Percentiles rank a stretch among this genome's conserved stretches.
Conservation (phyloP, 2,888 invertebrate genomes). For the Plagodis dolabraria region DNA sequence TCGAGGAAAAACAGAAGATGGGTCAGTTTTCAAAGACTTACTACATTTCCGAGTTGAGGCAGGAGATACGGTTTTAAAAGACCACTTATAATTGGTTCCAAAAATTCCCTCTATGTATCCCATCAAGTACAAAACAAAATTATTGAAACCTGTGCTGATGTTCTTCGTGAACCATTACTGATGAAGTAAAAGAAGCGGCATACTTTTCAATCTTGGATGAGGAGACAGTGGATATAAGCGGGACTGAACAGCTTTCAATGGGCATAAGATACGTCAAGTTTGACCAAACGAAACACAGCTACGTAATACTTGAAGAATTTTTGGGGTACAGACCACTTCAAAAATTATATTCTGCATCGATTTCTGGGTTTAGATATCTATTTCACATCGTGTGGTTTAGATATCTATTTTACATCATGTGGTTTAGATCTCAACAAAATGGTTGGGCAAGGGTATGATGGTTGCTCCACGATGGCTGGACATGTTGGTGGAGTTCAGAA, state of each 20-base stretch:
- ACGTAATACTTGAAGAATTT: neutral
- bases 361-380: no score
- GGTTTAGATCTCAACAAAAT: conserved; percentile 1
- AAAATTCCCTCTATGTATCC: conserved; percentile 1
- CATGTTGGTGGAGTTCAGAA: no score
- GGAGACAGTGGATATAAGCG: neutral
- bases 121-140: neutral
- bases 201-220: conserved; percentile 1
- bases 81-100: neutral
- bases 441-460: no score
- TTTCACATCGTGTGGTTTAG: no score
- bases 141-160: conserved; percentile 3
- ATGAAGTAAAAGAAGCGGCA: neutral
- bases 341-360: no score
- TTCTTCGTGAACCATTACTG: conserved; percentile 2
- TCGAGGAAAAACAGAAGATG: conserved; percentile 4
- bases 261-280: conserved; percentile 1
- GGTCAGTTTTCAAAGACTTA: conserved; percentile 1
- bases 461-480: no score
- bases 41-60: neutral
- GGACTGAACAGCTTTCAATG: conserved; percentile 1
- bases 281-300: conserved; percentile 1
- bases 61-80: neutral
- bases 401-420: no score
- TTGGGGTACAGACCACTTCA: conserved; percentile 1